phyloP scores from a whole-genome alignment of 2,797 vertebrate genomes.

The Agapornis canus region DNA sequence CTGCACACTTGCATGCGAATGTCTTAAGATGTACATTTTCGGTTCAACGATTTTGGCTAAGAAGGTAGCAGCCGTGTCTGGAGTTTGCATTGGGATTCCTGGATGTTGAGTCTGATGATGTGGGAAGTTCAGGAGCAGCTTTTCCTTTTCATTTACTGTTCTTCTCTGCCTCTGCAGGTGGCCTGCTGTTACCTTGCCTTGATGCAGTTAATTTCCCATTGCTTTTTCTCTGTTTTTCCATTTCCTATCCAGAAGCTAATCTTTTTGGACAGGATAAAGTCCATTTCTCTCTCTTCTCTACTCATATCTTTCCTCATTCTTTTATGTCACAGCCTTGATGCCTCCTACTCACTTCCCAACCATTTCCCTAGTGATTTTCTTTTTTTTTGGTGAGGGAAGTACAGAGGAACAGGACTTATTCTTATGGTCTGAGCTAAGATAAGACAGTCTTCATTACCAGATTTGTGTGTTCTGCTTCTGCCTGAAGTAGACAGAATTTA shows the following conservation, averaged over 20 bases:
- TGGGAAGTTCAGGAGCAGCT: background rate
- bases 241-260: background rate
- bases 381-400: background rate
- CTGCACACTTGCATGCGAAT: background rate
- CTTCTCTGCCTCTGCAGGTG: background rate
- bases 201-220: background rate
- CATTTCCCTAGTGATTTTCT: background rate
- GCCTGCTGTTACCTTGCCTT: background rate
- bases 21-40: background rate
- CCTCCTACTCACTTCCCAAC: background rate
- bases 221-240: background rate
- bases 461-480: background rate
- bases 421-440: background rate
- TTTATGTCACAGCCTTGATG: background rate
- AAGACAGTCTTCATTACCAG: background rate
- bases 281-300: background rate
- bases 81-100: background rate
- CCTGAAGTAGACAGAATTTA: background rate
- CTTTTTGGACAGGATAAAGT: background rate
- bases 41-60: background rate
- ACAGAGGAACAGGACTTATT: background rate
- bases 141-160: background rate
- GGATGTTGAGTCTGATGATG: background rate
- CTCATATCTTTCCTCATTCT: background rate
- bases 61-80: background rate